A percentile compares a stretch with the other conserved stretches of the same genome.
These are phyloP conservation scores for Cynoglossus semilaevis DNA, from an alignment of 2,113 vertebrate genomes.

Conservation along the genomic window DNA sequence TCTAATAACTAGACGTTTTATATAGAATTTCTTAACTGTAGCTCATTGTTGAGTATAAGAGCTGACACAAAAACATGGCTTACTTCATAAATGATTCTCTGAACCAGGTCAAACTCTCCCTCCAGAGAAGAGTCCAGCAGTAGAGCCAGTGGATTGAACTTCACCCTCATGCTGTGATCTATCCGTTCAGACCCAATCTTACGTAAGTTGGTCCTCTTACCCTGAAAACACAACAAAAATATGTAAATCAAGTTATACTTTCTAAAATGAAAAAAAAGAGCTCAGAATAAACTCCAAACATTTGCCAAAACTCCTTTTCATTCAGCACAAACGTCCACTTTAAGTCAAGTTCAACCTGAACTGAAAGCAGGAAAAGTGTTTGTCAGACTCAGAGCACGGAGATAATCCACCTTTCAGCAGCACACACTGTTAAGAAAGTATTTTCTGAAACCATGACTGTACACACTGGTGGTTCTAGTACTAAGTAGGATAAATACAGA, in stretches of 20 bases:
- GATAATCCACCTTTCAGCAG: conserved; percentile 46
- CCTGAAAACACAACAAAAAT: conserved; percentile 71
- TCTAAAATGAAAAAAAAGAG: neutral
- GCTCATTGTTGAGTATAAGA: no score
- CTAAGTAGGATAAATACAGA: no score
- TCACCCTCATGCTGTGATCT: conserved; percentile 91
- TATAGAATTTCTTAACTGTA: no score
- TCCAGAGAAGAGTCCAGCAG: conserved; percentile 97
- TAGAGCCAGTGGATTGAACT: conserved; percentile 94
- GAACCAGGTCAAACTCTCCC: conserved; percentile 95
- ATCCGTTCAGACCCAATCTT: conserved; percentile 91
- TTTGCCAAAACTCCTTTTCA: no score
- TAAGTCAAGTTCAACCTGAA: conserved; percentile 4
- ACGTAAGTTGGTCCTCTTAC: conserved; percentile 94
- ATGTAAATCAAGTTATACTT: no score
- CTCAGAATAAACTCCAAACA: neutral
- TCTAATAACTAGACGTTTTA: no score
- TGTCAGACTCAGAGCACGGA: conserved; percentile 14
- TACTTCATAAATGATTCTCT: conserved; percentile 98
- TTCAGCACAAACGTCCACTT: neutral
- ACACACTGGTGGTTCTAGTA: conserved; percentile 45
- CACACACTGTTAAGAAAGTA: conserved; percentile 14
- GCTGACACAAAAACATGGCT: neutral
- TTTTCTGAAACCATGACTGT: conserved; percentile 41
- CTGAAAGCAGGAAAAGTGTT: conserved; percentile 25